These are phyloP conservation scores for Scaptomyza reducta DNA, from an alignment of 2,888 invertebrate species.

Conservation along the genomic window DNA sequence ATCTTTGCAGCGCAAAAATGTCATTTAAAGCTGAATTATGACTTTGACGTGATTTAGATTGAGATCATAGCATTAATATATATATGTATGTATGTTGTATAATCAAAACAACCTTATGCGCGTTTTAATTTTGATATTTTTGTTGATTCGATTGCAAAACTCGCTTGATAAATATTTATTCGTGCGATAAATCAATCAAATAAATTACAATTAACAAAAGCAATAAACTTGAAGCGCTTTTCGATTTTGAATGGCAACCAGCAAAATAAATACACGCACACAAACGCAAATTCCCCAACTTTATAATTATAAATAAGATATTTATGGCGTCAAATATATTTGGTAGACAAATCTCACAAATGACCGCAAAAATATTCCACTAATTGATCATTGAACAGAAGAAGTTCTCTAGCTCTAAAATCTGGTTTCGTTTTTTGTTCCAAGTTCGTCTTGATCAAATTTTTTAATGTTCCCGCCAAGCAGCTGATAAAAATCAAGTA, in stretches of 20 bases:
- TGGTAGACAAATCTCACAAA: constrained; percentile 14
- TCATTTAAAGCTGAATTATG: constrained; percentile 65
- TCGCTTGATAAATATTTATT: constrained; percentile 75
- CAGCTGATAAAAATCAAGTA: neutral
- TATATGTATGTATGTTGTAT: neutral
- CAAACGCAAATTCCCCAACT: constrained; percentile 24
- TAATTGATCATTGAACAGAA: constrained; percentile 66
- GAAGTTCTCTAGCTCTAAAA: constrained; percentile 40
- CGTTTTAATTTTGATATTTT: constrained; percentile 26
- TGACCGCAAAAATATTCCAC: constrained; percentile 47
- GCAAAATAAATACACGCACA: constrained; percentile 12
- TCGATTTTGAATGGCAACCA: constrained; percentile 43
- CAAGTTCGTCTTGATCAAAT: constrained; percentile 68
- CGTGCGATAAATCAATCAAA: constrained; percentile 78
- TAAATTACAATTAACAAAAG: constrained; percentile 79
- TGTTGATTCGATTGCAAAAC: constrained; percentile 66
- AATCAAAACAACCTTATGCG: constrained; percentile 42
- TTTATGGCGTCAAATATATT: constrained; percentile 64
- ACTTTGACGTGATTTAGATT: constrained; percentile 51
- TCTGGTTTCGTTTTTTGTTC: constrained; percentile 65
- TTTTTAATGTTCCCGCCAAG: constrained; percentile 36
- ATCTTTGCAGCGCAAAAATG: constrained; percentile 30
- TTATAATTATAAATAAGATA: constrained; percentile 72
- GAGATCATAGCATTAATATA: neutral
- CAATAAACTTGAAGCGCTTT: constrained; percentile 67